These are phyloP conservation scores for Brachionus asplanchnoidis DNA, from an alignment of 1,140 invertebrate species.

Conservation along the genomic window DNA sequence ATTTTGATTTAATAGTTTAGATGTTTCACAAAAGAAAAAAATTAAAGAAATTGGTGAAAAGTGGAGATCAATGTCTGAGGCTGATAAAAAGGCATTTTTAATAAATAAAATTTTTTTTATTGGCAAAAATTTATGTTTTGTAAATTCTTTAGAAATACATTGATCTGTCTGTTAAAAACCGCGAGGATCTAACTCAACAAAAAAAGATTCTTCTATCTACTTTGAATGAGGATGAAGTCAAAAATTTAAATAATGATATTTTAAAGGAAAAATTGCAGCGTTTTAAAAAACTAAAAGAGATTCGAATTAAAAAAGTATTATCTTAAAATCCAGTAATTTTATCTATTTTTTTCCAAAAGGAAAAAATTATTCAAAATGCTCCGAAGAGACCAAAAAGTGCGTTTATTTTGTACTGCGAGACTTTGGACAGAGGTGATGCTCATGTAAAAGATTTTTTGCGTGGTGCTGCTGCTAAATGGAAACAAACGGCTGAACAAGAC, in stretches of 20 bases:
- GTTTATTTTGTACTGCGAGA: background rate
- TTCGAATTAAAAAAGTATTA: background rate
- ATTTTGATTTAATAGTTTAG: background rate
- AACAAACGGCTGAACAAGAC: background rate
- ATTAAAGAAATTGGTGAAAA: background rate
- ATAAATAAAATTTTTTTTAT: background rate
- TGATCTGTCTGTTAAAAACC: background rate
- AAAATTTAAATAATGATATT: background rate
- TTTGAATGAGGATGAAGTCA: constrained; percentile 7
- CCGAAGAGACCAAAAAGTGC: constrained; percentile 2
- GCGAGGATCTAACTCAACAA: background rate
- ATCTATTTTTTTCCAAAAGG: background rate
- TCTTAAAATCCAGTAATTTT: background rate
- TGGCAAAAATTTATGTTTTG: background rate
- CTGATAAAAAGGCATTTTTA: background rate
- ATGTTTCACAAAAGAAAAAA: background rate
- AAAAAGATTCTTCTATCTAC: background rate
- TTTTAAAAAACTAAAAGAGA: background rate
- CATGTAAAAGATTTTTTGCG: background rate
- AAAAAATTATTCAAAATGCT: background rate
- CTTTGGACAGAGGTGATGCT: constrained; percentile 11
- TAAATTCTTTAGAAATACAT: background rate
- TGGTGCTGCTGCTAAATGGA: constrained; percentile 21
- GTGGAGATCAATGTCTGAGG: background rate
- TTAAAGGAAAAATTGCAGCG: background rate